phyloP scores from a whole-genome alignment of 2,888 invertebrate genomes.

The Agriopis aurantiaria region DNA sequence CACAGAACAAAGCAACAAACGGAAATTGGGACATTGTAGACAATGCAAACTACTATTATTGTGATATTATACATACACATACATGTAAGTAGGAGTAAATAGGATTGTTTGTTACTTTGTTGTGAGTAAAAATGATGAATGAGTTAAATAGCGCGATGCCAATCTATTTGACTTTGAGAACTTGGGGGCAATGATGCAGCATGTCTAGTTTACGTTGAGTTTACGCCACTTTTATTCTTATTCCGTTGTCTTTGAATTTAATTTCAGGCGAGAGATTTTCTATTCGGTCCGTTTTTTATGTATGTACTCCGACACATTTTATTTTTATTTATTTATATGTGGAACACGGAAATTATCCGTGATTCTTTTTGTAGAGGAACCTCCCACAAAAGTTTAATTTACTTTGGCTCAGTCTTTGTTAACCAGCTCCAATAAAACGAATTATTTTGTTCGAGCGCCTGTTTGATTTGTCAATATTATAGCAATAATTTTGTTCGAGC shows the following conservation, averaged over 20 bases:
- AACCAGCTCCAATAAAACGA: too few species aligned
- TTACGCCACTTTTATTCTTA: constrained; percentile 1
- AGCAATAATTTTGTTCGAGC: too few species aligned
- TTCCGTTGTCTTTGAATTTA: constrained; percentile 2
- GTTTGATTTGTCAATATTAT: too few species aligned
- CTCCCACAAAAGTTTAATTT: too few species aligned
- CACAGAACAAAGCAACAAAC: constrained; percentile 43
- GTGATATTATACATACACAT: constrained; percentile 22
- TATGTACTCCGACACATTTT: too few species aligned
- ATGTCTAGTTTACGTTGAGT: background rate
- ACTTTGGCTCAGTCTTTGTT: too few species aligned
- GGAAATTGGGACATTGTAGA: constrained; percentile 43
- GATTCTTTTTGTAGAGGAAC: too few species aligned
- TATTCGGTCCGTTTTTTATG: too few species aligned
- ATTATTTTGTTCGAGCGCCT: too few species aligned
- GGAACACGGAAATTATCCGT: too few species aligned
- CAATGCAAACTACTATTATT: constrained; percentile 39
- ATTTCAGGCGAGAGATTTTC: too few species aligned
- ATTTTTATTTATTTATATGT: too few species aligned
- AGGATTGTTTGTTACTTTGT: constrained; percentile 33
- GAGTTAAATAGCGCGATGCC: constrained; percentile 10
- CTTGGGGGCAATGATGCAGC: constrained; percentile 7
- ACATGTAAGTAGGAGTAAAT: constrained; percentile 13
- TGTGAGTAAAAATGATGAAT: constrained; percentile 20
- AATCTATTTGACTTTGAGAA: constrained; percentile 8